Evolutionary conservation across 2,888 invertebrate genomes (phyloP), one percentile per base, ranked within the genome.

Genomic region (Pristionchus mayeri): DNA sequence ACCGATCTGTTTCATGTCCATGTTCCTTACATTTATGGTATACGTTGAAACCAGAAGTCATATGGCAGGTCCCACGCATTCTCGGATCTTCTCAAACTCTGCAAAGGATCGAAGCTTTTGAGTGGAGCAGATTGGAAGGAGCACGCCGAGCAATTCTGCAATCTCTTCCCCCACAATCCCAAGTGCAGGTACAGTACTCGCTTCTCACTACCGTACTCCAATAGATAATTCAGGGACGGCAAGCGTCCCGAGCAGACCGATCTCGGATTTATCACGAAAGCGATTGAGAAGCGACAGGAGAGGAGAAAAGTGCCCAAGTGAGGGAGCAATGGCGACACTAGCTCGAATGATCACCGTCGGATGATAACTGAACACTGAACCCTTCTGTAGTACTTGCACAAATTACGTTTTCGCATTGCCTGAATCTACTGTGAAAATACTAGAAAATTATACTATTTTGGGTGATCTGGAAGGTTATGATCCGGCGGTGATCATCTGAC

Each of bases 131-230:
- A 84, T 24, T 84, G 71, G 71, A 54, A 75, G 24, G 84, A 84
- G 24, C 84, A 84, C 54, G 84, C 84, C 1, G 54, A 75, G 13
- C 37, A 40, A 34, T 84, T 84, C 75, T 84, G 84, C n/a, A 18
- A 30, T 7, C 37, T 84, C 0, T 84, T 84, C 48, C 84, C 71
- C 16, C 84, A 75, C 30, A 30, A 75, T 18, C 16, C n/a, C 11
- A 71, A 75, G 37, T 84, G 84, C 84, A 84, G 27, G 84, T 84
- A 37, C n/a, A 16, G 37, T 40, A 71, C 11, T 37, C 37, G 3
- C n/a, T n/a, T 7, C 0, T 40, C 9, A 24, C n/a, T 71, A 63
- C 63, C 34, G 63, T 44, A 40, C 0, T 44, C 24, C n/a, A 44
- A 71, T 71, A 40, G n/a, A 71, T 71, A 71, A n/a, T 71, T 30